Percentiles rank a stretch among this genome's conserved stretches.
Evolutionary conservation across 2,888 invertebrate species (phyloP).

Genomic region (Perithous albicinctus): DNA sequence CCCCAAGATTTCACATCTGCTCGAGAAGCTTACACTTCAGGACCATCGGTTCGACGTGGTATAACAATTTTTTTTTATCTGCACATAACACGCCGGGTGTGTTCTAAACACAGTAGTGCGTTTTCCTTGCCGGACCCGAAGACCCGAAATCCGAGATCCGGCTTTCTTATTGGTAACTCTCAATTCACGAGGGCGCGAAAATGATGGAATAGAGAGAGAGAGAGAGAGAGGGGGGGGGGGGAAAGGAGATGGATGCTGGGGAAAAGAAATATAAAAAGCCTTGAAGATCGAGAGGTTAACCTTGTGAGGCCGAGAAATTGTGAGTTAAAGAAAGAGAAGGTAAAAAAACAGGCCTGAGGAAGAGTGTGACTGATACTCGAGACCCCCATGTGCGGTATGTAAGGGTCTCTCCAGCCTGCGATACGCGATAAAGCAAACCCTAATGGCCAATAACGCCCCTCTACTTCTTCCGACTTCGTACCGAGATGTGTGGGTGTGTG

Average conservation of each 20-base stretch:
- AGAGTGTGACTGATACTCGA: conserved; percentile 42
- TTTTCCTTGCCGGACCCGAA: conserved; percentile 8
- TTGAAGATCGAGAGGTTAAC: not conserved
- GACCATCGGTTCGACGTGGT: not conserved
- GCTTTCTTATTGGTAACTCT: conserved; percentile 26
- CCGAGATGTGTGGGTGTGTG: not conserved
- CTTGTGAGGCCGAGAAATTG: conserved; percentile 13
- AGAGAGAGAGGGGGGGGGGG: not conserved
- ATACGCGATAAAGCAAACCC: conserved; percentile 67
- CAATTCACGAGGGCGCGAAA: not conserved
- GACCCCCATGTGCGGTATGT: conserved; percentile 21
- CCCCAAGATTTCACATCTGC: not conserved
- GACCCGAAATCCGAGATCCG: not conserved
- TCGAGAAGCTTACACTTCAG: not conserved
- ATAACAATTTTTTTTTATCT: conserved; percentile 33
- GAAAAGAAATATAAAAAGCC: conserved; percentile 19
- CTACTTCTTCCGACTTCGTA: conserved; percentile 23
- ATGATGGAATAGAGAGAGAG: not conserved
- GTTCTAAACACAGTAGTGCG: not conserved
- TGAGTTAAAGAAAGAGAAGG: conserved; percentile 1
- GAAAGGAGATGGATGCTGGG: not conserved
- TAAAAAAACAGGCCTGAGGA: conserved; percentile 35
- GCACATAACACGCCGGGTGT: conserved; percentile 8
- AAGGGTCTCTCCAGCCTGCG: conserved; percentile 30
- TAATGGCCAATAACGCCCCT: conserved; percentile 65